Base-by-base conservation (phyloP, 2,888 invertebrate genomes). In the Ariolimax columbianus region DNA sequence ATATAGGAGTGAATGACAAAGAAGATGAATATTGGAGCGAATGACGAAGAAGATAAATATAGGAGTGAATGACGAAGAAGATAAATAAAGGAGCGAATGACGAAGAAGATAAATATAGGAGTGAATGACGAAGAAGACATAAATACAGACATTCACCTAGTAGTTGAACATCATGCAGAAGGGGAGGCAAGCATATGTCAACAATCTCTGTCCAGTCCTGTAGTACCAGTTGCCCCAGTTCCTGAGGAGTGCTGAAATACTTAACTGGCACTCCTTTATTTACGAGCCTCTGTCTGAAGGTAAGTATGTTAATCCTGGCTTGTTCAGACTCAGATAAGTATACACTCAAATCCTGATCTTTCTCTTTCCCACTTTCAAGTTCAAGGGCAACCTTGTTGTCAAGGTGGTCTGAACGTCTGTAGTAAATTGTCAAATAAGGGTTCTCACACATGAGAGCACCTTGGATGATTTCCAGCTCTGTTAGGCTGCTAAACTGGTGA, bases 381-480 rank as follows among this genome's bases (percentile, higher is more conserved):
- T 23, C 85, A 84, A 30, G 86, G 77, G 55, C 87, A 23, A 88
- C 86, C 55, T 89, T 89, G 47, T 88, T 66, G 51, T 90, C 90
- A 40, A 91, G 88, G 88, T 91, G 91, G 75, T 92, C 93, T 1
- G 91, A 77, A 77, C 92, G 92, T 9, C 94, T 89, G 88, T 92
- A 93, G 89, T 94, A 94, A 87, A 93, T 93, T 82, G 90, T 89
- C 82, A 91, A 90, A 87, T 91, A 90, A n/a, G 90, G 89, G 77
- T 87, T 89, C 72, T 91, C 90, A 55, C 88, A 89, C 2, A 92
- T 85, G 78, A 92, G 91, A 4, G 90, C 90, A 9, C 92, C 92
- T 63, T 93, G 92, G 38, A 91, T 90, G 33, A 94, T 91, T 87
- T 94, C 92, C 63, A 94, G 89, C 82, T 94, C 94, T 0, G 92